Base-by-base conservation (phyloP, 2,113 vertebrate species). In the Prietella phreatophila region DNA sequence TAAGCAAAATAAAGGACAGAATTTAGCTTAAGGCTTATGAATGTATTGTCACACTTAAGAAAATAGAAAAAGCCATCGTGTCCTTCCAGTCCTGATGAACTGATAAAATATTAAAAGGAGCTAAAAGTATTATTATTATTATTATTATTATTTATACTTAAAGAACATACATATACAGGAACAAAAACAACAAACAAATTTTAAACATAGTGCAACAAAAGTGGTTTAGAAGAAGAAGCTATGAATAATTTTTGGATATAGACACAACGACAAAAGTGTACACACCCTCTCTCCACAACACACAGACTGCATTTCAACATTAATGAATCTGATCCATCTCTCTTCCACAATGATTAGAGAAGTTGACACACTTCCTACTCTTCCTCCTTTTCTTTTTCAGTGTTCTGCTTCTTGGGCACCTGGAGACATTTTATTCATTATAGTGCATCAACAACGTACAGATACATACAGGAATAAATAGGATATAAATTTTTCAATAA, bases 401-500 rank as follows among this genome's bases (percentile, higher is more conserved):
- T 91, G 87, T 95, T 95, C 89, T 94, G 94, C 91, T 95, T 95
- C 93, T 95, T 95, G 80, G 94, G 92, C 65, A 92, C 86, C 93
- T 95, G 91, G 14, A 90, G 5, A 69, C 85, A 82, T 11, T 20
- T 47, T 60, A 61, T 50, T 63, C 14, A 83, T 47, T 83, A 42
- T 13, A 85, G 55, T n/a, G 9, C 15, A 50, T 47, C 8, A 60
- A 42, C 27, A 85, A 56, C 36, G 8, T 56, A 63, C 7, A 39
- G 22, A 42, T 33, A 58, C 7, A 39, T 60, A 61, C 25, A 82
- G 9, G 2, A 20, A 20, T 33, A 39, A 36, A 71, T 25, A 75
- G 10, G 36, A 8, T 9, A 75, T 11, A 25, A 0, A 9, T 39
- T 73, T 73, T 30, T 69, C 33, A 71, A 65, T 65, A n/a, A 65